Base-by-base conservation (phyloP, 2,797 vertebrate genomes). In the Cryptoblepharus egeriae region DNA sequence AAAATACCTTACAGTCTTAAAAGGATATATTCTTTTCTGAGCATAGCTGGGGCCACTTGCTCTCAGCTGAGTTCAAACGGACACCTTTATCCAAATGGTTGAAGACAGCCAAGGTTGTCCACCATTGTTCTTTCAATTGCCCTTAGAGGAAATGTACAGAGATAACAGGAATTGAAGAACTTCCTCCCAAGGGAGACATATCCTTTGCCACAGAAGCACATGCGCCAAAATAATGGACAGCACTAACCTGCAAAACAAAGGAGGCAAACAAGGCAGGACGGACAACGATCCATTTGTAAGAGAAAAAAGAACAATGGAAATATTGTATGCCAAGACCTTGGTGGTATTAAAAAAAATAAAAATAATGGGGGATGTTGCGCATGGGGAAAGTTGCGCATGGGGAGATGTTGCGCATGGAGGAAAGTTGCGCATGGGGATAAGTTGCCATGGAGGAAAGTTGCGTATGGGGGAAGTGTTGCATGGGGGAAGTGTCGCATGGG, bases 131-230 rank as follows among this genome's bases (percentile, higher is more conserved):
- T 80, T 81, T 55, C 78, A 68, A 92, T 77, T 86, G 70, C 67
- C 72, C 37, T 0, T 15, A 15, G 79, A 49, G 83, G 75, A 88
- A 92, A 73, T 5, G 9, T 88, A 75, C 79, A 92, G 75, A 45
- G 2, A 68, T 72, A 22, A 8, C 75, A 84, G 88, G 76, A 87
- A 77, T n/a, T 85, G 57, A 49, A 57, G 81, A 83, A 60, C 85
- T 90, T 83, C 89, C 91, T 94, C 90, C 83, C 49, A 87, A 77
- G 75, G 85, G 93, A 82, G 82, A 69, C 85, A 90, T 88, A 84
- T 92, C 45, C 92, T 95, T 94, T 95, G 87, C 85, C 93, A 91
- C 87, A 93, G 71, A 91, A 80, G 73, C 79, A 88, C 55, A 75
- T 80, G 82, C 74, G 85, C 86, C 82, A 83, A 73, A 82, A 80